These are phyloP conservation scores for Acanthosepion pharaonis DNA, from an alignment of 2,888 invertebrate genomes.

Conservation along the genomic window DNA sequence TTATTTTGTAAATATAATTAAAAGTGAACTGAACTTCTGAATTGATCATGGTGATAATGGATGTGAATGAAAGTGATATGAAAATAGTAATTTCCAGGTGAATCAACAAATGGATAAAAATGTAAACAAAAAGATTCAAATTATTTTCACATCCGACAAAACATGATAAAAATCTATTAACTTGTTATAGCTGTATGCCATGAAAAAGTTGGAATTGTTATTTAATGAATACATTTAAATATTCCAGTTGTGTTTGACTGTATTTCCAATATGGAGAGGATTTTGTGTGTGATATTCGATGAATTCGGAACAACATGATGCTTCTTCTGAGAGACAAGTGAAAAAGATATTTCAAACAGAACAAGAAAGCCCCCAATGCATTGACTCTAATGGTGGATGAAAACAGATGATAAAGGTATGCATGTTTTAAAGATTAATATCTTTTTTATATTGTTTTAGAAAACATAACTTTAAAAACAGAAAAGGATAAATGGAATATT, in stretches of 20 bases:
- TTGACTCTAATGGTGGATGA: no score
- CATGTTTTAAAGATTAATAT: no score
- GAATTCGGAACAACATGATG: not conserved
- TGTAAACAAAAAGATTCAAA: not conserved
- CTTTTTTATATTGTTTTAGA: no score
- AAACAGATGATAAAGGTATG: no score
- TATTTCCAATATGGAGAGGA: not conserved
- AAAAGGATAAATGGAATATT: no score
- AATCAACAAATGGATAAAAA: not conserved
- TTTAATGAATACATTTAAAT: no score
- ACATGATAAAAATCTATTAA: not conserved
- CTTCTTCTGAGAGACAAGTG: not conserved
- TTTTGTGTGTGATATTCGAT: not conserved
- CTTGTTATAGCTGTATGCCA: not conserved
- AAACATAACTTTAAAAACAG: no score
- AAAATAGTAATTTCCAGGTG: not conserved
- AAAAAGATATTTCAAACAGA: not conserved
- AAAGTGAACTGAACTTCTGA: no score
- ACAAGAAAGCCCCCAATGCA: no score
- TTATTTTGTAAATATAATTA: no score
- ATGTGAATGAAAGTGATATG: not conserved
- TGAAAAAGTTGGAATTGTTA: not conserved
- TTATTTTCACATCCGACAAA: not conserved
- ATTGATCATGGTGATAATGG: not conserved
- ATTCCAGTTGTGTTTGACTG: no score